Percentiles rank a stretch among this genome's conserved stretches.
phyloP scores from a whole-genome alignment of 2,888 invertebrate genomes.

The Phragmatobia fuliginosa region DNA sequence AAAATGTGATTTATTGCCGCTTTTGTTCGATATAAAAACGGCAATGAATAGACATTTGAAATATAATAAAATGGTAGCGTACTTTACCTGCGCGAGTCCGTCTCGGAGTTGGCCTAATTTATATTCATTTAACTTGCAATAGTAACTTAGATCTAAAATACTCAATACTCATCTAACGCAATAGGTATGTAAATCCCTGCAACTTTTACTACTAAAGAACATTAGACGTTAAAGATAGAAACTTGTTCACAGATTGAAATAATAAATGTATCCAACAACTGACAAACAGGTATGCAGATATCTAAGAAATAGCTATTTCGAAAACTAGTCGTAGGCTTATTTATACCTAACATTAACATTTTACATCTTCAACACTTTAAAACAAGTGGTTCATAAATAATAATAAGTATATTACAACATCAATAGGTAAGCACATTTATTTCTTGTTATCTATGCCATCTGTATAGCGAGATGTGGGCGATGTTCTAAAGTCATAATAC shows the following conservation, averaged over 20 bases:
- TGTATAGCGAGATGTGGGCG: not conserved
- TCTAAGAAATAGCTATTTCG: not conserved
- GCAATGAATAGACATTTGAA: no score
- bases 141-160: no score
- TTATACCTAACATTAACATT: not conserved
- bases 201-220: not conserved
- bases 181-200: not conserved
- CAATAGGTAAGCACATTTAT: conserved; percentile 4
- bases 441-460: conserved; percentile 3
- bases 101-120: no score
- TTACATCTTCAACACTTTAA: conserved; percentile 9
- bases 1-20: no score
- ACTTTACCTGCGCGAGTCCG: no score
- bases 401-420: not conserved
- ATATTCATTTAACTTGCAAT: no score
- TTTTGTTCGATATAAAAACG: no score
- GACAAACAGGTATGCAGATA: not conserved
- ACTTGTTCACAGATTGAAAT: not conserved
- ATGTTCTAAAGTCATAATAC: not conserved
- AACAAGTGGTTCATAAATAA: conserved; percentile 4
- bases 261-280: not conserved
- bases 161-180: no score
- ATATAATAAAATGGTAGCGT: no score
- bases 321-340: not conserved
- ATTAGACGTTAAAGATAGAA: not conserved